Base-by-base conservation (phyloP, 1,140 invertebrate species). In the Hyposmocoma kahamanoa region DNA sequence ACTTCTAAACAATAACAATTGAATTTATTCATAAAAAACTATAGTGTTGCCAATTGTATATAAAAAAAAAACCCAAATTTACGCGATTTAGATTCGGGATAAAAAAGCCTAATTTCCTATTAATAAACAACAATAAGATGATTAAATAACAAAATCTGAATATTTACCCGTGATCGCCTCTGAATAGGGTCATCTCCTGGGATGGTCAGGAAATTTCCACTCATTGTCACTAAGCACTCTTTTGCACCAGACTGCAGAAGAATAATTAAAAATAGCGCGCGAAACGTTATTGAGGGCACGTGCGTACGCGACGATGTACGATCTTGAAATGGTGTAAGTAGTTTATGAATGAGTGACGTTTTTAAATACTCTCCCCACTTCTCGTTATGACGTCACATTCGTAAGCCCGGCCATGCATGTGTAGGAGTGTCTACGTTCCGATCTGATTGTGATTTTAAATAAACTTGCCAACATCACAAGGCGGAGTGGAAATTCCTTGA, bases 261-360 rank as follows among this genome's bases (percentile, higher is more conserved):
- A 56, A 41, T 26, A 41, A 9, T 45, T 41, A 54, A 46, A 60
- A 56, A 56, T 56, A 56, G 50, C 42, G 39, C 50, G 50, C 24
- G 45, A 47, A 24, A 34, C 32, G 26, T 30, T 41, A 18, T 3
- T 19, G 13, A 22, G 22, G 34, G 47, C 43, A 52, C 81, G 76
- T 81, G 71, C 67, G 71, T 72, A 75, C 72, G 53, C 66, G 58
- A 45, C 65, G 60, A 45, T 63, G 60, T 51, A 63, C 61, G 56
- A 49, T 64, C 22, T 59, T 58, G 47, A 42, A 81, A 73, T 84
- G 75, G 50, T 69, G 61, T 56, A 53, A 49, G 42, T 42, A 58
- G 58, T 67, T 84, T 72, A 81, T 84, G 81, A 84, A 84, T 84
- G 81, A 56, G 61, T 84, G 81, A 84, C 81, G 81, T 77, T 72